These are phyloP conservation scores for Lacerta viridis DNA, from an alignment of 2,797 vertebrate species.

Conservation along the genomic window DNA sequence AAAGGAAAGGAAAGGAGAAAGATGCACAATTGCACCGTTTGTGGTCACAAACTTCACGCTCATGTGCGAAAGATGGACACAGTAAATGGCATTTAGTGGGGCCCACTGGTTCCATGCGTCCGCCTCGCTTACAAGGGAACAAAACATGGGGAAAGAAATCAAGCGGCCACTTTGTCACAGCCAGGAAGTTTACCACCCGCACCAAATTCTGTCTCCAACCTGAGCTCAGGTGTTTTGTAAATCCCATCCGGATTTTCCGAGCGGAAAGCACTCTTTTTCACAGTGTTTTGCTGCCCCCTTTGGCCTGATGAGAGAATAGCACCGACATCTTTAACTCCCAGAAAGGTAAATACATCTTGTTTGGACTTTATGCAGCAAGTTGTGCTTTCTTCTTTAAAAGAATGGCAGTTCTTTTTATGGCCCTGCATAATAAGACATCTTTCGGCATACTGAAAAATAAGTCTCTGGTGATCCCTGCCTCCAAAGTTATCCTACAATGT, in stretches of 20 bases:
- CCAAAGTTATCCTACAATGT: background rate
- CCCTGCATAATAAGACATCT: background rate
- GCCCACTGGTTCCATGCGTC: too few relatives aligned
- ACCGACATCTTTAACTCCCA: background rate
- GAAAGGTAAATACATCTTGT: slow-evolving; percentile 11
- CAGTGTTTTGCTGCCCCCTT: slow-evolving; percentile 43
- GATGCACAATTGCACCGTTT: background rate
- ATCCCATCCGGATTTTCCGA: background rate
- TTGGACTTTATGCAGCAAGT: background rate
- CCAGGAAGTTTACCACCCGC: background rate
- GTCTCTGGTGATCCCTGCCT: too few relatives aligned
- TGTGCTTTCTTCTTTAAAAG: background rate
- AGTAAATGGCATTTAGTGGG: background rate
- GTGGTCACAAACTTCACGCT: background rate
- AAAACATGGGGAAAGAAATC: background rate
- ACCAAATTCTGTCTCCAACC: background rate
- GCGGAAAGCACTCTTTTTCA: background rate
- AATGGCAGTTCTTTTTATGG: background rate
- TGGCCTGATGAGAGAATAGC: background rate
- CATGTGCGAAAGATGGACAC: background rate
- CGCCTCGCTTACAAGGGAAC: background rate
- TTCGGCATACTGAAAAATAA: background rate
- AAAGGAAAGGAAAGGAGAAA: background rate
- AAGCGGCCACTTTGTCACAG: background rate
- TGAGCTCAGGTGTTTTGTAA: background rate